A percentile compares a stretch with the other conserved stretches of the same genome.
These are phyloP conservation scores for Brachypodius melanocephalos DNA, from an alignment of 2,113 vertebrate species.

Conservation along the genomic window DNA sequence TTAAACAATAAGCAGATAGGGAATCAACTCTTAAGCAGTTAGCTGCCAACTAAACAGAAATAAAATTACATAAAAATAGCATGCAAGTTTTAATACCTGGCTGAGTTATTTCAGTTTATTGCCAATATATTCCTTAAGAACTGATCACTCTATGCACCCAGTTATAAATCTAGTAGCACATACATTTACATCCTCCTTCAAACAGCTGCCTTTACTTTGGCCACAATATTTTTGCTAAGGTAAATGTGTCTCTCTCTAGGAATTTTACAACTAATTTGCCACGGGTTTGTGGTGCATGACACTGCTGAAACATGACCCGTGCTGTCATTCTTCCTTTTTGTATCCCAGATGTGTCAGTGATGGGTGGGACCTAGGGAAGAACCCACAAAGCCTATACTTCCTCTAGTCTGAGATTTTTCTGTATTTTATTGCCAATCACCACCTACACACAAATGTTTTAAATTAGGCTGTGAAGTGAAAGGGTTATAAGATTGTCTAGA, in stretches of 20 bases:
- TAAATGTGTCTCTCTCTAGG: not conserved
- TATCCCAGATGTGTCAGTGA: not conserved
- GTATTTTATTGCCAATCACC: conserved; percentile 24
- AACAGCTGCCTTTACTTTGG: not conserved
- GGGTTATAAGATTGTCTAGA: conserved; percentile 32
- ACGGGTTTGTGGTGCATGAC: not conserved
- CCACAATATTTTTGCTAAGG: not conserved
- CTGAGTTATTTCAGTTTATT: not conserved
- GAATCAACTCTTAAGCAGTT: not conserved
- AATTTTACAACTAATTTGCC: not conserved
- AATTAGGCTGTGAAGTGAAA: conserved; percentile 26
- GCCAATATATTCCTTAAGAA: not conserved
- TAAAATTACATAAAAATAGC: not conserved
- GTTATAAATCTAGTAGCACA: not conserved
- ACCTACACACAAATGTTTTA: conserved; percentile 19
- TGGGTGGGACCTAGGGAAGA: not conserved
- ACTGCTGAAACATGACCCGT: not conserved
- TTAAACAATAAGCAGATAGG: not conserved
- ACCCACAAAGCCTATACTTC: conserved; percentile 2
- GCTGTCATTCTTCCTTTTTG: not conserved
- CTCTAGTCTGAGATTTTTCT: conserved; percentile 7
- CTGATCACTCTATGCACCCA: not conserved
- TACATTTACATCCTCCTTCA: not conserved
- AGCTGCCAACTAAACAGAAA: not conserved
- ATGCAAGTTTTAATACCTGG: not conserved